These are phyloP conservation scores for Limenitis camilla DNA, from an alignment of 2,888 invertebrate genomes.

Conservation along the genomic window DNA sequence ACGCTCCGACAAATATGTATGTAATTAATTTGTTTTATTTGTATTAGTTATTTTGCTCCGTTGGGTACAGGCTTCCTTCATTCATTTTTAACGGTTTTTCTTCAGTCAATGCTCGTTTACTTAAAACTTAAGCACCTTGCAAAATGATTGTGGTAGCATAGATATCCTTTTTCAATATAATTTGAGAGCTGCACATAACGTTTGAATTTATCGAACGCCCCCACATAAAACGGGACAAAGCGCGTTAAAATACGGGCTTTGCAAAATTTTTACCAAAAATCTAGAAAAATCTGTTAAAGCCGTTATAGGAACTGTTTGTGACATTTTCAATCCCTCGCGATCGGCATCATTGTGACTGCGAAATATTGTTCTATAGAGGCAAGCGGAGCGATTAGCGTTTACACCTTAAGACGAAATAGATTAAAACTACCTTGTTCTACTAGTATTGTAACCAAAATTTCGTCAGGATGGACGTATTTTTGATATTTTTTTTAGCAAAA, in stretches of 20 bases:
- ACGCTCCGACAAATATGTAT: too few species aligned
- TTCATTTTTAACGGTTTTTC: too few species aligned
- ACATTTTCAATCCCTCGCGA: conserved; percentile 20
- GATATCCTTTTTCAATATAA: too few species aligned
- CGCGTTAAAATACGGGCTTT: conserved; percentile 13
- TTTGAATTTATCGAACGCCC: conserved; percentile 3
- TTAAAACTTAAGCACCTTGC: too few species aligned
- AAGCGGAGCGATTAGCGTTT: conserved; percentile 3
- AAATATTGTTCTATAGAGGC: background rate
- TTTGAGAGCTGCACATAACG: too few species aligned
- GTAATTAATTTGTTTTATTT: too few species aligned
- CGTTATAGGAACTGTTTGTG: conserved; percentile 23
- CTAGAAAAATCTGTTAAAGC: conserved; percentile 12
- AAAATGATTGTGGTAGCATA: too few species aligned
- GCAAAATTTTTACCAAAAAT: conserved; percentile 20
- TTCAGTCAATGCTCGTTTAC: too few species aligned
- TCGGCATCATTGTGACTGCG: conserved; percentile 15
- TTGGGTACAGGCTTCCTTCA: too few species aligned
- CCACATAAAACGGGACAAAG: conserved; percentile 12
- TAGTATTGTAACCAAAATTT: background rate
- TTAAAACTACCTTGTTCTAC: background rate
- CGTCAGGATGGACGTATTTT: background rate
- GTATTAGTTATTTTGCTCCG: too few species aligned
- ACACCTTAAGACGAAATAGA: background rate
- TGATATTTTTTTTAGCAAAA: too few species aligned